These are phyloP conservation scores for Cyphomyrus discorhynchus DNA, from an alignment of 2,113 vertebrate genomes.

Conservation along the genomic window DNA sequence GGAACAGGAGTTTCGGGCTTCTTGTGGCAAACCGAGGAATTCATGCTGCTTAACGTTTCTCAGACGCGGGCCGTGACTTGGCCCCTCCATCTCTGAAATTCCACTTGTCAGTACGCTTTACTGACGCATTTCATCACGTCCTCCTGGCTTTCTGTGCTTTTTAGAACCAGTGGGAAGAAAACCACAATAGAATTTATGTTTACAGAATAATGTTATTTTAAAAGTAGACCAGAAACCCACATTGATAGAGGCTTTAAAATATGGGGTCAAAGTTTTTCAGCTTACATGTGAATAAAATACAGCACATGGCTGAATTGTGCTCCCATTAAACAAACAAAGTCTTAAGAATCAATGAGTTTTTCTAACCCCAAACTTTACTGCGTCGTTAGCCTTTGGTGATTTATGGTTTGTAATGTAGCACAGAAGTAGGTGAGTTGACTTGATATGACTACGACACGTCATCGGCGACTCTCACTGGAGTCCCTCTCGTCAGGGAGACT, in stretches of 20 bases:
- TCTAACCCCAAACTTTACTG: background rate
- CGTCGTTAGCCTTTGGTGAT: background rate
- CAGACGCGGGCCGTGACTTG: background rate
- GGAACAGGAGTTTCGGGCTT: background rate
- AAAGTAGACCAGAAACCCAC: background rate
- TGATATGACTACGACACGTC: background rate
- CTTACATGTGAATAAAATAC: background rate
- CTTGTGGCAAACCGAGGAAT: background rate
- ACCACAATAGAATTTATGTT: background rate
- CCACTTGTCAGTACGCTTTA: background rate
- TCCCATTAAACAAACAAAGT: background rate
- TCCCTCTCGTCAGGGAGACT: background rate
- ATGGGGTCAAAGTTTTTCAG: background rate
- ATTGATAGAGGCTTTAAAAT: background rate
- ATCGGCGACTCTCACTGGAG: background rate
- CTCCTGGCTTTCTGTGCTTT: background rate
- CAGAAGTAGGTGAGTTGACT: background rate
- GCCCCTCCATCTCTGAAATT: background rate
- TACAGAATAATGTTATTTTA: slow-evolving; percentile 5
- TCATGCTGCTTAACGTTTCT: background rate
- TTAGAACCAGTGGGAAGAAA: background rate
- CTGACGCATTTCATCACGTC: background rate
- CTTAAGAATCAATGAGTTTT: background rate
- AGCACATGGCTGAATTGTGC: background rate
- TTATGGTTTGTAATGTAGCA: background rate